Percentiles rank a stretch among this genome's conserved stretches.
Conservation (phyloP, 2,888 invertebrate species). For the Agrotis segetum region DNA sequence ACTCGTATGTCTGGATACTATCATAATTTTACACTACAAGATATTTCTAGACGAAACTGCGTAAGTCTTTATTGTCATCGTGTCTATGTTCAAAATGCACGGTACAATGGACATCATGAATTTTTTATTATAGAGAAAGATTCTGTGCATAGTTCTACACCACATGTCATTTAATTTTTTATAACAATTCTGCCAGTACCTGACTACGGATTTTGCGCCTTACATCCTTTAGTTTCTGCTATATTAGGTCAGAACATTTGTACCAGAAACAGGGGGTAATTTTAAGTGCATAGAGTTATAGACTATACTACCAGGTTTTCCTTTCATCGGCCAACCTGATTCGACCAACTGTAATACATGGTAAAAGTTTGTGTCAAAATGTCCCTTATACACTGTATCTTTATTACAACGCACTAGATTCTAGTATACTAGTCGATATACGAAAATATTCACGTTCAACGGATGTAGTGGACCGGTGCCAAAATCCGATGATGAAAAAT, state of each 20-base stretch:
- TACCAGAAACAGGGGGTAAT: no score
- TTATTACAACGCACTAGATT: slow-evolving; percentile 38
- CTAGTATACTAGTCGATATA: slow-evolving; percentile 52
- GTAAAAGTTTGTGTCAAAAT: not conserved
- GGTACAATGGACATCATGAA: not conserved
- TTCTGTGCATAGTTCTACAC: no score
- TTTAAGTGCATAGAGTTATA: no score
- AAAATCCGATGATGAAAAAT: slow-evolving; percentile 64
- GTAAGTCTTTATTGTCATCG: slow-evolving; percentile 32
- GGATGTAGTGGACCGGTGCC: slow-evolving; percentile 66
- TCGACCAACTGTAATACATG: no score
- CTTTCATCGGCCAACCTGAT: no score
- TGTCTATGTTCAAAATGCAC: slow-evolving; percentile 18
- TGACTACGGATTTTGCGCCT: no score
- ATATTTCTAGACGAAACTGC: slow-evolving; percentile 19
- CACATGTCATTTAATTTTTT: no score
- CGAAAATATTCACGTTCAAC: slow-evolving; percentile 59
- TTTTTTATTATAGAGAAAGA: not conserved
- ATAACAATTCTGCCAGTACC: no score
- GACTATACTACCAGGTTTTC: no score
- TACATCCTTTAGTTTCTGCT: no score
- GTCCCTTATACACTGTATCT: not conserved
- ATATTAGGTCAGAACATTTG: no score
- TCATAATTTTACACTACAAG: slow-evolving; percentile 17
- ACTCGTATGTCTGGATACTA: slow-evolving; percentile 41